Evolutionary conservation across 1,140 invertebrate species (phyloP), one percentile per base, ranked within the genome.

Genomic region (Bacillus rossius): DNA sequence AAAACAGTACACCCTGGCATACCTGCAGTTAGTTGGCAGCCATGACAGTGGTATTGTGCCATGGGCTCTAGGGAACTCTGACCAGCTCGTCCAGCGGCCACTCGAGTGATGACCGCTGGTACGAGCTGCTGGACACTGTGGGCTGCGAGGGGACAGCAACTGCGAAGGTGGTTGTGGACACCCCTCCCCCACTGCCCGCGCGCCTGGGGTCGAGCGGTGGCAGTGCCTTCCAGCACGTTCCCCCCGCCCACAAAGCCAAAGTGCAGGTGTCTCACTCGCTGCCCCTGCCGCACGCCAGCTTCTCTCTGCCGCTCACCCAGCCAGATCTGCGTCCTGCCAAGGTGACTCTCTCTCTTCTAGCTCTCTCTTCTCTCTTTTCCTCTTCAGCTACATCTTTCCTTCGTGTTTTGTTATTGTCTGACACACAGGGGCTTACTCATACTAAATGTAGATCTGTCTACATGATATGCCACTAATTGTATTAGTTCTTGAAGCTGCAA

Each of bases 21-120:
- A n/a, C n/a, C n/a, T n/a, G n/a, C n/a, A n/a, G n/a, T n/a, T n/a
- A n/a, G n/a, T n/a, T n/a, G n/a, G n/a, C n/a, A n/a, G n/a, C n/a
- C n/a, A n/a, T n/a, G n/a, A n/a, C n/a, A n/a, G n/a, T n/a, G n/a
- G n/a, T n/a, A n/a, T n/a, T n/a, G n/a, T n/a, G n/a, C n/a, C n/a
- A n/a, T n/a, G n/a, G n/a, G n/a, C n/a, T n/a, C n/a, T n/a, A 55
- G 53, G 53, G 53, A 4, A 49, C 37, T 17, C 50, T 57, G 20
- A 84, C 81, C 7, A 82, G 79, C 68, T 83, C 79, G 41, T 84
- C 81, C 45, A 84, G 79, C 66, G 83, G 81, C n/a, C 81, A 84
- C 68, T 84, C 82, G 34, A 80, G 78, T 58, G 84, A 85, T 60
- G 84, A 86, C 69, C 76, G 82, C 65, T 87, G 85, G 85, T 83